Conservation (phyloP, 2,113 vertebrate genomes). For the Asarcornis scutulata region DNA sequence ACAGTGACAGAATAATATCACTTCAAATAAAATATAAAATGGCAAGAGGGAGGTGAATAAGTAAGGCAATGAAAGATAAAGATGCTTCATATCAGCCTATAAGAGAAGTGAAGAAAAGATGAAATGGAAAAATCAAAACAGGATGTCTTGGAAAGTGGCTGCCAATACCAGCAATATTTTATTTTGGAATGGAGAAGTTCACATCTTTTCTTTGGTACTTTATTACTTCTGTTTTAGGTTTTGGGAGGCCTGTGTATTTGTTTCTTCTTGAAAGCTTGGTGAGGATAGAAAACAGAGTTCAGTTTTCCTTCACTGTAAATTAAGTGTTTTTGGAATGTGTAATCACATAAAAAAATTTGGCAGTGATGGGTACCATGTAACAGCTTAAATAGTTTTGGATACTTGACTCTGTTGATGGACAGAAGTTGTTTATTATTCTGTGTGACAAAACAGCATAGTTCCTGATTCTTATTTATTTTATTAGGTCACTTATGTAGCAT, state of each 20-base stretch:
- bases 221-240: conserved; percentile 44
- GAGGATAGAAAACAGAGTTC: conserved; percentile 33
- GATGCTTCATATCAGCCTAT: background rate
- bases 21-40: background rate
- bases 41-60: background rate
- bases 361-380: background rate
- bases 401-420: background rate
- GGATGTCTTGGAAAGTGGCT: background rate
- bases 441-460: background rate
- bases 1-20: background rate
- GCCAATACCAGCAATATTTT: conserved; percentile 15
- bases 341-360: background rate
- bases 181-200: conserved; percentile 31
- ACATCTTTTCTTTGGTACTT: conserved; percentile 28
- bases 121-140: conserved; percentile 24
- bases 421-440: background rate
- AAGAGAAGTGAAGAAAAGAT: background rate
- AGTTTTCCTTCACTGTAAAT: conserved; percentile 23
- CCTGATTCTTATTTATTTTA: background rate
- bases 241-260: conserved; percentile 5
- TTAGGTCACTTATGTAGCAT: background rate
- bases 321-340: background rate
- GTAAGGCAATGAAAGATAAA: background rate
- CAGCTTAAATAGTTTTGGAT: background rate
- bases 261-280: conserved; percentile 36